Evolutionary conservation across 2,888 invertebrate genomes (phyloP), one percentile per base, ranked within the genome.

Genomic region (Xestoiulus laeticollis): DNA sequence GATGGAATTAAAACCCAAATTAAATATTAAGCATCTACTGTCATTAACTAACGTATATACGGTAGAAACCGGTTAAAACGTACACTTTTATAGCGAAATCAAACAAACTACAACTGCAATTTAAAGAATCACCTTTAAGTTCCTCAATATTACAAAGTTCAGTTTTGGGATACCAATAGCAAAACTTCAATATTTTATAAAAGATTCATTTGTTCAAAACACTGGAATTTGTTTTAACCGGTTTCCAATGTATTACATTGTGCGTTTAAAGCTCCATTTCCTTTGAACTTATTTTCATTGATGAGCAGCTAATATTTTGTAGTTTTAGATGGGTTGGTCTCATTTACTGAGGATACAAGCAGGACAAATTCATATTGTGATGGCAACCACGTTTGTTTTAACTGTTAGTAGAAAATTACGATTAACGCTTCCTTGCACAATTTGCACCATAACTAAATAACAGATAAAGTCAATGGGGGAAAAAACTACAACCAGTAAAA

Each of bases 341-440:
- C 59, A 30, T 68, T 53, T 48, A 32, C 48, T 87, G 87, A 87
- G 30, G 59, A 78, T 30, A 78, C 78, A 53, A 87, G 87, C 87
- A 33, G 87, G 87, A 87, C 87, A 87, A 38, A 87, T 87, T 87
- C 87, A 44, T 87, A 85, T 59, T 87, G 87, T 30, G 87, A 84
- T 33, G 87, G 83, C 44, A 87, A 85, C 85, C 48, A 59, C 85
- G 85, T 87, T 87, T 82, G 85, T 44, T 87, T 87, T 85, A 87
- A 87, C 85, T 82, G 87, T 87, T 84, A 85, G 87, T 87, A 87
- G 53, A 32, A 33, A 87, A 53, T 87, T 53, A 84, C 19, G 38
- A 84, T 33, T 68, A 87, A 19, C 43, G 86, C 86, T 86, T 86
- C 38, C 59, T 53, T 78, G 68, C 32, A 84, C 84, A 38, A 84